Conservation (phyloP, 1,140 invertebrate species). For the Anagrus nilaparvatae region DNA sequence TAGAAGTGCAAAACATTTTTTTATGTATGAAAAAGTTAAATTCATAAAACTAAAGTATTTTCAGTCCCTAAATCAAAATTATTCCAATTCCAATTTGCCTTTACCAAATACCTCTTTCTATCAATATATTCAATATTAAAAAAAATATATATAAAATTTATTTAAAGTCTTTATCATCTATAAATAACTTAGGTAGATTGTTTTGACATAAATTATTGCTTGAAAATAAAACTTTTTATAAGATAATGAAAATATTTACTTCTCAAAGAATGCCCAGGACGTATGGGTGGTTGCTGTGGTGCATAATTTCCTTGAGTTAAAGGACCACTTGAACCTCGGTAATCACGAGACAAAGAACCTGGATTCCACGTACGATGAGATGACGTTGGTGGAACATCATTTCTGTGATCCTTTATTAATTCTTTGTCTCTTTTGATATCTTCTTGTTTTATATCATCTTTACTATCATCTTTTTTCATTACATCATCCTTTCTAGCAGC, state of each 20-base stretch:
- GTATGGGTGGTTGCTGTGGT: slow-evolving; percentile 22
- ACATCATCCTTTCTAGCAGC: slow-evolving; percentile 26
- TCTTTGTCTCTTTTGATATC: slow-evolving; percentile 19
- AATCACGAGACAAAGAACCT: slow-evolving; percentile 26
- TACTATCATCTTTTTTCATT: slow-evolving; percentile 15
- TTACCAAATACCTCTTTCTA: too few relatives aligned
- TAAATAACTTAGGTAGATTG: too few relatives aligned
- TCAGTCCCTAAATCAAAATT: too few relatives aligned
- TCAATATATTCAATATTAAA: too few relatives aligned
- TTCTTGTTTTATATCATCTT: background rate
- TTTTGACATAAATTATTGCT: too few relatives aligned
- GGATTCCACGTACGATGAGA: slow-evolving; percentile 36
- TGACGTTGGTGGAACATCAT: slow-evolving; percentile 24
- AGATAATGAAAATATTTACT: slow-evolving; percentile 21
- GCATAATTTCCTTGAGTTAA: slow-evolving; percentile 20
- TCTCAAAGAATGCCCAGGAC: slow-evolving; percentile 30
- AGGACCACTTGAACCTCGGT: slow-evolving; percentile 28
- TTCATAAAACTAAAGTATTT: too few relatives aligned
- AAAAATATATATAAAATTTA: too few relatives aligned
- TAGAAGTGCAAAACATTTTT: too few relatives aligned
- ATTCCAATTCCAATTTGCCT: too few relatives aligned
- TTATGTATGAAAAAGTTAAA: too few relatives aligned
- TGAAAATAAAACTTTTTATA: too few relatives aligned
- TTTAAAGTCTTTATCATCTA: too few relatives aligned
- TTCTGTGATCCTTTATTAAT: slow-evolving; percentile 21